A percentile compares a stretch with the other conserved stretches of the same genome.
These are phyloP conservation scores for Butorides virescens DNA, from an alignment of 2,113 vertebrate species.

Conservation along the genomic window DNA sequence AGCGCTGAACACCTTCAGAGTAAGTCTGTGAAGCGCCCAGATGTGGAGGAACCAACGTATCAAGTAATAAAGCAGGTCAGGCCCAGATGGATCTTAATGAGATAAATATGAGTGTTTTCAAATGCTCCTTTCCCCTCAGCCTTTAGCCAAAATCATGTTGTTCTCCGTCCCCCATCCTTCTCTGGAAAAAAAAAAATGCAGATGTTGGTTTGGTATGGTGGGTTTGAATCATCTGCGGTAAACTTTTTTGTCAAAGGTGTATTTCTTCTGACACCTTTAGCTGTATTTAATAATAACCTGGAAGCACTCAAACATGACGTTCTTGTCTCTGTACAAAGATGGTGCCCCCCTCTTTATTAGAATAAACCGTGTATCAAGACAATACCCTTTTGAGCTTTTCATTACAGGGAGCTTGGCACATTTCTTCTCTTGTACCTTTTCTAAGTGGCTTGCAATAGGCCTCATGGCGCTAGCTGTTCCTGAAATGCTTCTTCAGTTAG, in stretches of 20 bases:
- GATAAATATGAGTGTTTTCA: neutral
- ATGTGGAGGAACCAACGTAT: fast-evolving
- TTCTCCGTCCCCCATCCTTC: neutral
- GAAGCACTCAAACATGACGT: neutral
- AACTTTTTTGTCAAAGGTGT: neutral
- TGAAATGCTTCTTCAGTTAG: neutral
- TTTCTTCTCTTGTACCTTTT: neutral
- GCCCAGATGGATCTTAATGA: neutral
- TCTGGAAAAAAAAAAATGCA: neutral
- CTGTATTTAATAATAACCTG: neutral
- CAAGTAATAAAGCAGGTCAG: neutral
- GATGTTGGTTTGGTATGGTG: neutral
- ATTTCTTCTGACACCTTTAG: neutral
- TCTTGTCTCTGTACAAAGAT: neutral
- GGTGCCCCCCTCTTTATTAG: neutral
- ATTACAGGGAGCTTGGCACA: neutral
- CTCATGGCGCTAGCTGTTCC: neutral
- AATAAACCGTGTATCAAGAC: neutral
- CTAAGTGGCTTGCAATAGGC: neutral
- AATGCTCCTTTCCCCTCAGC: neutral
- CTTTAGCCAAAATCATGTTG: neutral
- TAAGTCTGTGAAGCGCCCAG: neutral
- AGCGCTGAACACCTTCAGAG: fast-evolving
- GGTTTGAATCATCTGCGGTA: neutral
- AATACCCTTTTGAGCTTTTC: neutral